Evolutionary conservation across 2,888 invertebrate genomes (phyloP).

Genomic region (Xanthia icteritia): DNA sequence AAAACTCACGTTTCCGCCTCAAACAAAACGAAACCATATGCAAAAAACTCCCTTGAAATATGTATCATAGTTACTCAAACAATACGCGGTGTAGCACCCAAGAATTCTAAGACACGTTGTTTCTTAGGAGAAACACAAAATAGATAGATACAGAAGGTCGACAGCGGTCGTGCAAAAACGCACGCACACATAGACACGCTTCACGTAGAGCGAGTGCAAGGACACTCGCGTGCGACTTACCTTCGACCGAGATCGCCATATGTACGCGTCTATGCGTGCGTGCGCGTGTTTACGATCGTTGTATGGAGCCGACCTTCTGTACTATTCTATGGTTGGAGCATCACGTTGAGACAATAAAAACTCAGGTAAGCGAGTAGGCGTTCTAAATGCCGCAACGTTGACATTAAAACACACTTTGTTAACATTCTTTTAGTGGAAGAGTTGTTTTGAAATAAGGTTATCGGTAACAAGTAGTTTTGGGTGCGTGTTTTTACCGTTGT

Average conservation of each 20-base stretch:
- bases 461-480: no score
- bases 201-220: neutral
- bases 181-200: neutral
- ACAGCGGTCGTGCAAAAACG: neutral
- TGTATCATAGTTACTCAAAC: conserved; percentile 53
- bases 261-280: neutral
- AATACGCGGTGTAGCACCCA: conserved; percentile 54
- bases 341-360: conserved; percentile 67
- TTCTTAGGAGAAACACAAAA: conserved; percentile 20
- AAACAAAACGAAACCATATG: conserved; percentile 28
- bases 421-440: conserved; percentile 37
- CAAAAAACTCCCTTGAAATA: conserved; percentile 56
- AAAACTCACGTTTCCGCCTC: conserved; percentile 4
- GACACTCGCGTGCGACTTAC: neutral
- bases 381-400: conserved; percentile 59
- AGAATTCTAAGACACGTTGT: conserved; percentile 64
- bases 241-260: neutral
- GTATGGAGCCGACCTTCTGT: neutral
- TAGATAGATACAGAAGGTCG: conserved; percentile 13
- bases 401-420: conserved; percentile 65
- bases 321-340: conserved; percentile 17
- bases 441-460: conserved; percentile 44
- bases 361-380: conserved; percentile 60
- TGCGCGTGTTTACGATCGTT: neutral
- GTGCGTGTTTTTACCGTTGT: no score